Base-by-base conservation (phyloP, 2,888 invertebrate genomes). In the Pollenia amentaria region DNA sequence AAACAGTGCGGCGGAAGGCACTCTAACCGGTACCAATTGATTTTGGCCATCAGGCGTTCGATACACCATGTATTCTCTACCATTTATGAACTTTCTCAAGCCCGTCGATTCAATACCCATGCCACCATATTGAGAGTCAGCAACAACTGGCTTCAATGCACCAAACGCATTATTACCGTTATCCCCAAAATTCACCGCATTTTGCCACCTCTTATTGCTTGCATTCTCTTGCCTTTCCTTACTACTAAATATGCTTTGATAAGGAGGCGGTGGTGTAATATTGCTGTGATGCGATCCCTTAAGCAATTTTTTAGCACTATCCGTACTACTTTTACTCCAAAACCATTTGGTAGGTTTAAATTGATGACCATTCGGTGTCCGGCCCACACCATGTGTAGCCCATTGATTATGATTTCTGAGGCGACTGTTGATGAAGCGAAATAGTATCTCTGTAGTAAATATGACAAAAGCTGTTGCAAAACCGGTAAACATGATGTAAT, bases 1-100 rank as follows among this genome's bases (percentile, higher is more conserved):
- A 93, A 96, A 97, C 6, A 97, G 93, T 69, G 97, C 95, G 12
- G 97, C 96, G 0, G 97, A 97, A 0, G 97, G 97, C 3, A 96
- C 95, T 88, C 97, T 93, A 0, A 96, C 94, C 0, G 97, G 97
- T 72, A 97, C 95, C 82, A 97, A 94, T 88, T 95, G 95, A n/a
- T 94, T 95, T 21, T 95, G 95, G 0, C 96, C 96, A 80, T 94
- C 94, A 3, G 94, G 93, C 21, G 95, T 94, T 16, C 95, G 95
- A 40, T 95, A 94, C 0, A 97, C 95, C 93, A 96, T 96, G 92
- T 97, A 97, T 90, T 97, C 96, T 67, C 97, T 94, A 0, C 97
- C 97, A 89, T 97, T 97, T 51, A 97, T 95, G 6, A 95, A 94
- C 89, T 94, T 94, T 82, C 94, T 94, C 18, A 94, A 94, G 0